Percentiles rank a stretch among this genome's conserved stretches.
phyloP scores from a whole-genome alignment of 2,797 vertebrate species.

The Neomorphus geoffroyi region DNA sequence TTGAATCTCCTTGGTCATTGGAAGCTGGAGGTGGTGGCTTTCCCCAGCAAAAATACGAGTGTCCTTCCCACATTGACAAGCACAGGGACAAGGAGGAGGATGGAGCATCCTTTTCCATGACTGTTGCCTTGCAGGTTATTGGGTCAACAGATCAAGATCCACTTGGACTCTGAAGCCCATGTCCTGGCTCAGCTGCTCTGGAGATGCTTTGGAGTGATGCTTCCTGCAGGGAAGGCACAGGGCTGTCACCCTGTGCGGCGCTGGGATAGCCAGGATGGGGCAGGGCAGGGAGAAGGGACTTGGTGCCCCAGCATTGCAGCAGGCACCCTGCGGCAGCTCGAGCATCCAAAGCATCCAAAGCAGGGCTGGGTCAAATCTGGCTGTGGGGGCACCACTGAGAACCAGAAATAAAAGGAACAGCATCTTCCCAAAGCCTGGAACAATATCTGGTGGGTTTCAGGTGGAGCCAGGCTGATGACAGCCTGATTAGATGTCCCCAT shows the following conservation, averaged over 20 bases:
- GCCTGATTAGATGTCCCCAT: background rate
- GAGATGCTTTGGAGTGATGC: background rate
- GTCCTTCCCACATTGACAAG: background rate
- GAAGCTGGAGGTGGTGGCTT: background rate
- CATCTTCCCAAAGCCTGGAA: background rate
- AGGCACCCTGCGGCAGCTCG: background rate
- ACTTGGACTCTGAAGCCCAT: background rate
- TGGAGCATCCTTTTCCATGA: background rate
- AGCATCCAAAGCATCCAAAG: rapidly evolving
- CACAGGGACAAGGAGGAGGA: background rate
- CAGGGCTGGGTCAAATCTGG: background rate
- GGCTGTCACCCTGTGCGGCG: background rate
- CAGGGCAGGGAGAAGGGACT: background rate
- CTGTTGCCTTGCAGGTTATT: background rate
- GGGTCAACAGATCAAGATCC: background rate
- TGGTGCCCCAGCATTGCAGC: background rate
- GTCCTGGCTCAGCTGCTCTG: background rate
- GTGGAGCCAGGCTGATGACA: rapidly evolving
- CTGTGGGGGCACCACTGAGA: background rate
- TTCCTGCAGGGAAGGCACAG: background rate
- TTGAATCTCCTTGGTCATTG: background rate
- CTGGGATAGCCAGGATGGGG: background rate
- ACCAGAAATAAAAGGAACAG: background rate
- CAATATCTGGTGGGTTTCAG: background rate
- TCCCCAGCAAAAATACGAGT: background rate